A percentile compares a stretch with the other conserved stretches of the same genome.
Evolutionary conservation across 2,797 vertebrate genomes (phyloP).

Genomic region (Dendrocincla fuliginosa): DNA sequence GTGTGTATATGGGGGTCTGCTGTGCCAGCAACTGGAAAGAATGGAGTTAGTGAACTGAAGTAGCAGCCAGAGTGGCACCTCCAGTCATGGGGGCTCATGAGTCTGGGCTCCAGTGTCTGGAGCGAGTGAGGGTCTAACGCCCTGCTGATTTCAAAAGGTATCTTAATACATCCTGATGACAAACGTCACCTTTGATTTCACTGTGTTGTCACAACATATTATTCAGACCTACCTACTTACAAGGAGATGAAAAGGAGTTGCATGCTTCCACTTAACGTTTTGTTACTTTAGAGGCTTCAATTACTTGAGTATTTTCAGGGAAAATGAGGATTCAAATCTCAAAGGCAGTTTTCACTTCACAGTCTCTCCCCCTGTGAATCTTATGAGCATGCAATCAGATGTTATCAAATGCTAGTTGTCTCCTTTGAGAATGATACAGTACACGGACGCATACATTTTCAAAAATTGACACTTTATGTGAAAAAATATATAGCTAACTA

Average conservation of each 20-base stretch:
- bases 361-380: background rate
- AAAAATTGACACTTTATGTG: background rate
- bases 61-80: background rate
- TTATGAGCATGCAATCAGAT: background rate
- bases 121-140: background rate
- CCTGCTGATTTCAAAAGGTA: background rate
- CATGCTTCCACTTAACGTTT: background rate
- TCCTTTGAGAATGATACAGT: background rate
- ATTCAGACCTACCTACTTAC: background rate
- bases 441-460: background rate
- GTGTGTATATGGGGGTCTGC: background rate
- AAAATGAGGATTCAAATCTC: background rate
- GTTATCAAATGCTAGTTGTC: background rate
- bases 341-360: background rate
- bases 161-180: background rate
- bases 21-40: background rate
- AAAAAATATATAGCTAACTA: background rate
- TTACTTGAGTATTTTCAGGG: background rate
- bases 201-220: background rate
- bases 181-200: background rate
- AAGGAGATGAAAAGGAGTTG: background rate
- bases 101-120: background rate
- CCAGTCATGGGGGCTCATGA: fast-evolving
- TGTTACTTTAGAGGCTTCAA: background rate
- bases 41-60: background rate